Conservation (phyloP, 2,888 invertebrate genomes). For the Apamea epomidion region DNA sequence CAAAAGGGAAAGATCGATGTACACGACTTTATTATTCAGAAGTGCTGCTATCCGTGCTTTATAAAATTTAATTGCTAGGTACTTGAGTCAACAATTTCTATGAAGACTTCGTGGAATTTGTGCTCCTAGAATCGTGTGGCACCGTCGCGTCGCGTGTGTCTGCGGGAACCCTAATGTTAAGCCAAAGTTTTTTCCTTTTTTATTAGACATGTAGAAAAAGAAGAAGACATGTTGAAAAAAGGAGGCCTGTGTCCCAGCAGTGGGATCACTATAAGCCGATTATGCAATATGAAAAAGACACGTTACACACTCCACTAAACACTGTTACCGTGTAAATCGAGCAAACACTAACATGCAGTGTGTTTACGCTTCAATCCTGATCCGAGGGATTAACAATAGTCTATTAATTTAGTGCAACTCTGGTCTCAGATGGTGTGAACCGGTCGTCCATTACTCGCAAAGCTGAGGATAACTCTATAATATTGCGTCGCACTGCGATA, state of each 20-base stretch:
- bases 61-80: background rate
- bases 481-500: slow-evolving; percentile 82
- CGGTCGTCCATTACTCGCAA: slow-evolving; percentile 85
- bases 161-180: too few species aligned
- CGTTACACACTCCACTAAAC: background rate
- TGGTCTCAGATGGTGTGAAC: slow-evolving; percentile 86
- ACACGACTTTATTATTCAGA: slow-evolving; percentile 9
- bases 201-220: background rate
- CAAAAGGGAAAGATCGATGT: slow-evolving; percentile 32
- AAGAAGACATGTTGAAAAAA: too few species aligned
- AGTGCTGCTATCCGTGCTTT: background rate
- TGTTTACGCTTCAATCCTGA: slow-evolving; percentile 65
- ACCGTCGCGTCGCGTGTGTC: too few species aligned
- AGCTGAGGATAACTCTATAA: slow-evolving; percentile 86
- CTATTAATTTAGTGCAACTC: slow-evolving; percentile 80
- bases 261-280: background rate
- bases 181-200: background rate
- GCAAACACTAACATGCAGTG: slow-evolving; percentile 40
- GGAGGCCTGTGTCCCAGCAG: background rate
- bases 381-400: slow-evolving; percentile 71
- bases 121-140: too few species aligned
- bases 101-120: too few species aligned
- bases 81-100: background rate
- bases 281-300: background rate
- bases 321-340: slow-evolving; percentile 13